Evolutionary conservation across 2,888 invertebrate genomes (phyloP).

Genomic region (Halocaridina rubra): DNA sequence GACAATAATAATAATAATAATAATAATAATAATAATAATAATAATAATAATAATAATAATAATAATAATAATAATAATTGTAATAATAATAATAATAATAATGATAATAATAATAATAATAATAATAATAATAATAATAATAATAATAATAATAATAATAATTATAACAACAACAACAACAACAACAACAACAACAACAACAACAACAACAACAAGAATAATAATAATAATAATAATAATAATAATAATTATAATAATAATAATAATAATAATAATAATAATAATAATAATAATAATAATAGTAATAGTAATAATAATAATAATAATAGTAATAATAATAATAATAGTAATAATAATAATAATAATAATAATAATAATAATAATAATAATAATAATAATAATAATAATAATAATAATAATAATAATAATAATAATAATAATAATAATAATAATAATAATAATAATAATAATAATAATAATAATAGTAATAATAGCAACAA

Average conservation of each 20-base stretch:
- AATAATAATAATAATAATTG: background rate
- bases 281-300: conserved; percentile 23
- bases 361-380: background rate
- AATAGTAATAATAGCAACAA: no score
- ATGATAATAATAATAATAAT: background rate
- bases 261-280: conserved; percentile 21
- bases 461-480: no score
- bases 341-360: conserved; percentile 11
- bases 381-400: background rate
- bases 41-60: background rate
- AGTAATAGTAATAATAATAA: conserved; percentile 14
- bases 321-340: conserved; percentile 15
- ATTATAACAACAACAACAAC: no score
- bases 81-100: background rate
- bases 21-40: no score
- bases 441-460: no score
- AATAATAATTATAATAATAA: background rate
- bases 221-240: no score
- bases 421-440: no score
- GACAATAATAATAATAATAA: no score
- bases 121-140: background rate
- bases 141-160: background rate
- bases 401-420: no score
- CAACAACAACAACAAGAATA: no score
- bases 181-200: no score